phyloP scores from a whole-genome alignment of 1,140 invertebrate genomes.

The Habropoda laboriosa region DNA sequence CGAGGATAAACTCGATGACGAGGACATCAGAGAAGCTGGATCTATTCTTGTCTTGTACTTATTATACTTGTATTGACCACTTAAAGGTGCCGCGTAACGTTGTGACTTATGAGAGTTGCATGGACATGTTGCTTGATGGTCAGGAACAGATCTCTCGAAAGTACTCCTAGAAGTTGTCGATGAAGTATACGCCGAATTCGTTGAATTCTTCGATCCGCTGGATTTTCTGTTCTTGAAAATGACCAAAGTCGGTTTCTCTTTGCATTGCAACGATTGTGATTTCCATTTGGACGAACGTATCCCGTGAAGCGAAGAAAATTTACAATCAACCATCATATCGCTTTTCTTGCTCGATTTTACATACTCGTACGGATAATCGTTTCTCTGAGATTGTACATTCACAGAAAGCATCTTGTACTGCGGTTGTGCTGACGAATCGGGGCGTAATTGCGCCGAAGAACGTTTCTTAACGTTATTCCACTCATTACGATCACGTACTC shows the following conservation, averaged over 20 bases:
- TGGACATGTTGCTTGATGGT: background rate
- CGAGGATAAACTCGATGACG: background rate
- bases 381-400: background rate
- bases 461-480: background rate
- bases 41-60: background rate
- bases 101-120: conserved; percentile 5
- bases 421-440: background rate
- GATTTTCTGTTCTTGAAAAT: background rate
- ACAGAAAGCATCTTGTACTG: background rate
- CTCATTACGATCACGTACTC: background rate
- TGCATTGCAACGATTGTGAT: background rate
- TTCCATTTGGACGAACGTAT: background rate
- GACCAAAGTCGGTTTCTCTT: conserved; percentile 7
- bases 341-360: background rate
- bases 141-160: background rate
- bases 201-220: background rate
- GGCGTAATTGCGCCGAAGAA: background rate
- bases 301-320: background rate
- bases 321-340: background rate
- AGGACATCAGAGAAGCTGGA: background rate
- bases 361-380: background rate
- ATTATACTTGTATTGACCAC: background rate
- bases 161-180: background rate
- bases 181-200: background rate
- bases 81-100: background rate